Conservation (phyloP, 2,888 invertebrate genomes). For the Myathropa florea region DNA sequence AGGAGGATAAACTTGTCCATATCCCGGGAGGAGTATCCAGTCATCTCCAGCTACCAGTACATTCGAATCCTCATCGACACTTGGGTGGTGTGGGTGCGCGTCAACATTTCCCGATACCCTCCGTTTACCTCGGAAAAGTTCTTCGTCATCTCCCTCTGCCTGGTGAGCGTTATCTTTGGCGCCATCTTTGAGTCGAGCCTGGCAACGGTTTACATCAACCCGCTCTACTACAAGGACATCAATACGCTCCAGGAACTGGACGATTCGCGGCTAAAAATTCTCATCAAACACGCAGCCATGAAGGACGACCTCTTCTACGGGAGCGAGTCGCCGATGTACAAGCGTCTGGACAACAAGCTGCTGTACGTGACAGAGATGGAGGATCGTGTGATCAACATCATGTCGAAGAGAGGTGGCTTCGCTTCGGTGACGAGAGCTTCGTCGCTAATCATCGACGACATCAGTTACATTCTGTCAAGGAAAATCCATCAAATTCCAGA, state of each 20-base stretch:
- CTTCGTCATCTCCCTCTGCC: constrained; percentile 78
- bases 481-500: constrained; percentile 78
- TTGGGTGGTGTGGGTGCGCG: constrained; percentile 78
- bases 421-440: constrained; percentile 77
- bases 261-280: constrained; percentile 76
- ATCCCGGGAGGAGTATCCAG: background rate
- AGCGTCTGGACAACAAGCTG: constrained; percentile 76
- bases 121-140: constrained; percentile 78
- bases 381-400: constrained; percentile 75
- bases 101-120: constrained; percentile 77
- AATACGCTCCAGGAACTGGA: constrained; percentile 79
- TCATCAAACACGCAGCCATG: constrained; percentile 79
- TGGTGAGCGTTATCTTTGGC: constrained; percentile 80
- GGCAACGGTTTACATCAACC: constrained; percentile 79
- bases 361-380: constrained; percentile 74
- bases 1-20: constrained; percentile 73
- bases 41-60: constrained; percentile 28
- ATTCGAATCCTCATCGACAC: constrained; percentile 77
- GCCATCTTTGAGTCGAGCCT: constrained; percentile 80
- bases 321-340: constrained; percentile 76
- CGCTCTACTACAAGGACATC: constrained; percentile 79
- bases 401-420: constrained; percentile 74
- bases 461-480: constrained; percentile 76
- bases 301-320: constrained; percentile 79
- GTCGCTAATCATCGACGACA: constrained; percentile 75